Percentiles rank a stretch among this genome's conserved stretches.
Evolutionary conservation across 1,140 invertebrate genomes (phyloP).

Genomic region (Megalopta genalis): DNA sequence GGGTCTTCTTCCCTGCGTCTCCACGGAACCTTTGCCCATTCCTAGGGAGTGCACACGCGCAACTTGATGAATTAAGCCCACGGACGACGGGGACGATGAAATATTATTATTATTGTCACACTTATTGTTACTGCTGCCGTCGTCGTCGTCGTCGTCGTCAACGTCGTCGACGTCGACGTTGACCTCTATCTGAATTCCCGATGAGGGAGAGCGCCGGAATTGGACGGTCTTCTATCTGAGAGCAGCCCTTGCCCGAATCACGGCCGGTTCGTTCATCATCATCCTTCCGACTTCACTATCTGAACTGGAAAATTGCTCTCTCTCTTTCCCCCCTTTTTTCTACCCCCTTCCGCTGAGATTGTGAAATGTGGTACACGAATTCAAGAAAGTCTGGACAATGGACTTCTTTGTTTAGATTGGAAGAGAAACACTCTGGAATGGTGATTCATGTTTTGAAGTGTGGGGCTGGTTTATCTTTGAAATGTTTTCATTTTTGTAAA

Average conservation of each 20-base stretch:
- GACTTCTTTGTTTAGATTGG: too few relatives aligned
- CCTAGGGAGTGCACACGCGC: constrained; percentile 39
- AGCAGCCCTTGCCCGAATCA: not conserved
- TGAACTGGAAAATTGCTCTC: too few relatives aligned
- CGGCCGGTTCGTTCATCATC: not conserved
- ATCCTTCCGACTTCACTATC: too few relatives aligned
- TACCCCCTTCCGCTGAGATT: too few relatives aligned
- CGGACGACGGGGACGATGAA: constrained; percentile 48
- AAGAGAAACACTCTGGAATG: too few relatives aligned
- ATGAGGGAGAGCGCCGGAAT: constrained; percentile 5
- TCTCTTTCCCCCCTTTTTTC: too few relatives aligned
- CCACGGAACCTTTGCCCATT: constrained; percentile 52
- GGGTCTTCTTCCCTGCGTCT: constrained; percentile 66
- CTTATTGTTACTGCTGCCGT: constrained; percentile 44
- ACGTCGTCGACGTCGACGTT: not conserved
- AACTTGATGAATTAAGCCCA: constrained; percentile 55
- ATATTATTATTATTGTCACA: constrained; percentile 55
- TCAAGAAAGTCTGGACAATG: too few relatives aligned
- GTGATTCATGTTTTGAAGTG: too few relatives aligned
- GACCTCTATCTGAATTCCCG: constrained; percentile 25
- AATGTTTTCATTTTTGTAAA: too few relatives aligned
- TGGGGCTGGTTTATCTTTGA: too few relatives aligned
- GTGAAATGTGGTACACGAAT: too few relatives aligned
- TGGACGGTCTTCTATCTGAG: not conserved
- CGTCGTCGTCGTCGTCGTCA: not conserved